Conservation (phyloP, 2,797 vertebrate species). For the Crax fasciolata region DNA sequence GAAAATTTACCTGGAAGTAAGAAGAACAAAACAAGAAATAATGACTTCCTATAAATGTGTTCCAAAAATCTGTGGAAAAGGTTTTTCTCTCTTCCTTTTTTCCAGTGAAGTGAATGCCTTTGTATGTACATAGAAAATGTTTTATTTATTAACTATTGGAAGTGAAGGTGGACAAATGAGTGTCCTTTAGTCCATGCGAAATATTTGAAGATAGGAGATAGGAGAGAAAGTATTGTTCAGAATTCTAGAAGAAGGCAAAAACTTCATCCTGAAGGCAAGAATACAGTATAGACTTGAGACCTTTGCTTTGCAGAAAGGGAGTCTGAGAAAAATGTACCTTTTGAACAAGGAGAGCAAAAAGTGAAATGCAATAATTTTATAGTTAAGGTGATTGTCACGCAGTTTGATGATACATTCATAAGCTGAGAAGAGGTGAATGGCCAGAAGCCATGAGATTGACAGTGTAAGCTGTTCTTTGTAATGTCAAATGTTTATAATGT, state of each 20-base stretch:
- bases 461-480: background rate
- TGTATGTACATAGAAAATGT: background rate
- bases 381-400: background rate
- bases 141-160: background rate
- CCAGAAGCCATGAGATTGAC: background rate
- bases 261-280: background rate
- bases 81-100: background rate
- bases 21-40: background rate
- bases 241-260: background rate
- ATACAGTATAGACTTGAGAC: background rate
- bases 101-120: background rate
- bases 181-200: background rate
- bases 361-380: background rate
- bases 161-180: background rate
- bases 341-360: background rate
- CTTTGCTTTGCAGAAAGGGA: background rate
- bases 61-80: background rate
- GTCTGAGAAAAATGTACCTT: background rate
- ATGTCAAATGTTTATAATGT: background rate
- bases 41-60: background rate
- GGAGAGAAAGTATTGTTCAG: background rate
- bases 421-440: background rate
- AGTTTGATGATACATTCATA: background rate
- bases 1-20: background rate
- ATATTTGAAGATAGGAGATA: background rate